Percentiles rank a stretch among this genome's conserved stretches.
phyloP scores from a whole-genome alignment of 2,888 invertebrate genomes.

The Darwinula stevensoni region DNA sequence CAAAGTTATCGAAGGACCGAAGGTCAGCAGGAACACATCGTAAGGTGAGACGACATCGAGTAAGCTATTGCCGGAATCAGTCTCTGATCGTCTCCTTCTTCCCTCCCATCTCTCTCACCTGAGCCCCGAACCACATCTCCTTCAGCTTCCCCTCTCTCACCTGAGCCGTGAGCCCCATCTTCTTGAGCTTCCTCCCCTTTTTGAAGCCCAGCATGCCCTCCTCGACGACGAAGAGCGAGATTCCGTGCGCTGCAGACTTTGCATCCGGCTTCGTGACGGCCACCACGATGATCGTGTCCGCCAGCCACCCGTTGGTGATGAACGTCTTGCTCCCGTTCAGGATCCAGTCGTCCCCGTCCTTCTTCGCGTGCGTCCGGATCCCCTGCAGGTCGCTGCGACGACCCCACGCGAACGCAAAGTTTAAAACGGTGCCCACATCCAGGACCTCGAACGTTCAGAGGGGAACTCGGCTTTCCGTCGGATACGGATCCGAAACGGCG shows the following conservation, averaged over 20 bases:
- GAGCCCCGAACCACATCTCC: conserved; percentile 16
- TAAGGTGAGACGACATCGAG: too few relatives aligned
- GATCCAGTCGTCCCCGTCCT: conserved; percentile 18
- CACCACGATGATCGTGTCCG: conserved; percentile 17
- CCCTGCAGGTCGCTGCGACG: conserved; percentile 18
- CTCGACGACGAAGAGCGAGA: conserved; percentile 19
- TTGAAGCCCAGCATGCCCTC: conserved; percentile 17
- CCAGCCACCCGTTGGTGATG: conserved; percentile 18
- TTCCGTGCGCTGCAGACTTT: conserved; percentile 17
- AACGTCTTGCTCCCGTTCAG: conserved; percentile 19
- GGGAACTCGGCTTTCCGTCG: too few relatives aligned
- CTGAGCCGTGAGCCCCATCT: conserved; percentile 18
- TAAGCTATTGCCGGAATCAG: too few relatives aligned
- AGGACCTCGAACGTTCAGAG: too few relatives aligned
- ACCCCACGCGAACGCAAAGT: too few relatives aligned
- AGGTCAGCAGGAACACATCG: too few relatives aligned
- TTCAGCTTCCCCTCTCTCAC: too few relatives aligned
- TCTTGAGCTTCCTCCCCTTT: conserved; percentile 17
- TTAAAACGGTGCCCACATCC: too few relatives aligned
- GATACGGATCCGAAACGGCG: too few relatives aligned
- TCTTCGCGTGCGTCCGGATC: conserved; percentile 16
- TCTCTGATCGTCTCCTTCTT: too few relatives aligned
- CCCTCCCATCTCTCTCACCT: too few relatives aligned
- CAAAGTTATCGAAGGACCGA: too few relatives aligned
- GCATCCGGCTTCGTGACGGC: conserved; percentile 17